These are phyloP conservation scores for Hyalella azteca DNA, from an alignment of 2,888 invertebrate species.

Conservation along the genomic window DNA sequence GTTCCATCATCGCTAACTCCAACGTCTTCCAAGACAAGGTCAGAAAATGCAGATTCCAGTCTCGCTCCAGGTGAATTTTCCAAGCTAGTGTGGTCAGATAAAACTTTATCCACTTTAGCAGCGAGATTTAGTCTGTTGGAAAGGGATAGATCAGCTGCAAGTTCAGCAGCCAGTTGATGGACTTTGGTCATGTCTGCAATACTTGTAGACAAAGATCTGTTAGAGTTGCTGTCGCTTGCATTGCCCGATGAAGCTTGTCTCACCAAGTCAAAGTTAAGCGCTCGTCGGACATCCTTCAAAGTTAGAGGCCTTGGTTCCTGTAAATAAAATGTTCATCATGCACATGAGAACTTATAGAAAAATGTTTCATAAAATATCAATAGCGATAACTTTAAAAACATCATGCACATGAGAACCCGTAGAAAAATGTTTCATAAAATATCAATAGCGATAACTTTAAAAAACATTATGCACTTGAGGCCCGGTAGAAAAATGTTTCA, in stretches of 20 bases:
- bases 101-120: slow-evolving; percentile 25
- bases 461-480: too few species aligned
- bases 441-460: too few species aligned
- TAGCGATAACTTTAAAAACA: background rate
- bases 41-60: background rate
- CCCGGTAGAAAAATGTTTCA: too few species aligned
- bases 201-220: background rate
- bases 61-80: background rate
- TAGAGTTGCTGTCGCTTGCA: background rate
- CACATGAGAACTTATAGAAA: too few species aligned
- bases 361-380: too few species aligned
- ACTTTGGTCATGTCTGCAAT: slow-evolving; percentile 5
- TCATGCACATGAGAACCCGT: background rate
- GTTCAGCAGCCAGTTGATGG: slow-evolving; percentile 23
- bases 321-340: background rate
- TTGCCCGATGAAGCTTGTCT: background rate
- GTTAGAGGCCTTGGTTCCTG: slow-evolving; percentile 36
- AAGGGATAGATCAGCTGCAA: slow-evolving; percentile 17
- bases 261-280: slow-evolving; percentile 7
- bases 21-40: background rate
- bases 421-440: too few species aligned
- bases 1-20: background rate
- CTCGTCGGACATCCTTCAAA: slow-evolving; percentile 4
- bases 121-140: slow-evolving; percentile 20
- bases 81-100: background rate